Percentiles rank a stretch among this genome's conserved stretches.
These are phyloP conservation scores for Siniperca chuatsi DNA, from an alignment of 2,113 vertebrate species.

Conservation along the genomic window DNA sequence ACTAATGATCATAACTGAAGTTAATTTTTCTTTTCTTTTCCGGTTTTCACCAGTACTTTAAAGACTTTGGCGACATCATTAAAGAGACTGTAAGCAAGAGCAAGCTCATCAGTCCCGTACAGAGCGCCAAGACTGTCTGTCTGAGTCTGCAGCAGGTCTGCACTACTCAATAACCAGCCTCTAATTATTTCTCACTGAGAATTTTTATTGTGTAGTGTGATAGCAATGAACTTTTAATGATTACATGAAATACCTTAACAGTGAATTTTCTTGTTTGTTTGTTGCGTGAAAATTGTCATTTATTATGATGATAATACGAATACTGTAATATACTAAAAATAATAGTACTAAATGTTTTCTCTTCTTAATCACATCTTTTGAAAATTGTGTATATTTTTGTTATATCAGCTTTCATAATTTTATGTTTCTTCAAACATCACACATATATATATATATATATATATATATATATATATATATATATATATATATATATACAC, in stretches of 20 bases:
- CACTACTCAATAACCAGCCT: background rate
- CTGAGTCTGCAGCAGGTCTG: slow-evolving; percentile 91
- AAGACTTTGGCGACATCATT: slow-evolving; percentile 93
- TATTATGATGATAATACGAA: background rate
- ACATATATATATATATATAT: too few relatives aligned
- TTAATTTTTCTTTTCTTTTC: background rate
- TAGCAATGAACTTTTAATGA: background rate
- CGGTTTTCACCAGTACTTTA: slow-evolving; percentile 84
- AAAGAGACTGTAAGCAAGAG: slow-evolving; percentile 88
- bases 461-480: too few relatives aligned
- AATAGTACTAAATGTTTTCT: background rate
- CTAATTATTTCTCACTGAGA: background rate
- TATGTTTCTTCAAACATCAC: background rate
- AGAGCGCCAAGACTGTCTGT: slow-evolving; percentile 88
- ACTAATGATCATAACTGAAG: background rate
- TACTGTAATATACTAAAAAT: background rate
- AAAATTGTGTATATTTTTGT: background rate
- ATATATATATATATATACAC: too few relatives aligned
- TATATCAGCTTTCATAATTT: background rate
- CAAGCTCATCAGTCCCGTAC: slow-evolving; percentile 84
- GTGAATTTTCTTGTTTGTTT: background rate
- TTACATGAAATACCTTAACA: too few relatives aligned
- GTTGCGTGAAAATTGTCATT: background rate
- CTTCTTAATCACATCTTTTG: background rate
- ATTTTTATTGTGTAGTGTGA: background rate